A percentile compares a stretch with the other conserved stretches of the same genome.
phyloP scores from a whole-genome alignment of 2,888 invertebrate species.

The Coleophora flavipennella region DNA sequence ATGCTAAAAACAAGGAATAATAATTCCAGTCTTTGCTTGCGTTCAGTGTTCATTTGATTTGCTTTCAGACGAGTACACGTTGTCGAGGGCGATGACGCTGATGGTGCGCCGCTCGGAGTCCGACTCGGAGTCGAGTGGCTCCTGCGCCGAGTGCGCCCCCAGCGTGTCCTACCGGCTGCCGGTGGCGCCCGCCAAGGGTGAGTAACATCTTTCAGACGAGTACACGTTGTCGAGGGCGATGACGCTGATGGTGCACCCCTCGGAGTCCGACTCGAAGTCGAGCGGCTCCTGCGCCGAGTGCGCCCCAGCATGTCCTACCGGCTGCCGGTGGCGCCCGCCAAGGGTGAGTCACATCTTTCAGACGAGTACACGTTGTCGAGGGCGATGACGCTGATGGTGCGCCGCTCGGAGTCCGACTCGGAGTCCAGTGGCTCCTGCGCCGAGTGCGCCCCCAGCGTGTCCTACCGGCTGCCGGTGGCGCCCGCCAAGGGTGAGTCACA shows the following conservation, averaged over 20 bases:
- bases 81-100: constrained; percentile 75
- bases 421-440: constrained; percentile 88
- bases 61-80: constrained; percentile 75
- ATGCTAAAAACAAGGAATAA: too few species aligned
- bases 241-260: constrained; percentile 65
- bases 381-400: constrained; percentile 72
- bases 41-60: too few species aligned
- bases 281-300: constrained; percentile 86
- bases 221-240: constrained; percentile 75
- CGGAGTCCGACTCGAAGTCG: constrained; percentile 87
- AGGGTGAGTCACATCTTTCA: too few species aligned
- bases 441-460: constrained; percentile 79
- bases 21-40: too few species aligned
- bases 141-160: constrained; percentile 81
- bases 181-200: too few species aligned
- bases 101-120: constrained; percentile 74
- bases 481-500: constrained; percentile 43
- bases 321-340: too few species aligned
- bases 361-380: constrained; percentile 76
- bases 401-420: constrained; percentile 81
- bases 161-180: too few species aligned
- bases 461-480: constrained; percentile 79
- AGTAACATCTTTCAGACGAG: too few species aligned
- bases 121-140: constrained; percentile 89
- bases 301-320: too few species aligned